A percentile compares a stretch with the other conserved stretches of the same genome.
Evolutionary conservation across 1,140 invertebrate genomes (phyloP).

Genomic region (Hyles vespertilio): DNA sequence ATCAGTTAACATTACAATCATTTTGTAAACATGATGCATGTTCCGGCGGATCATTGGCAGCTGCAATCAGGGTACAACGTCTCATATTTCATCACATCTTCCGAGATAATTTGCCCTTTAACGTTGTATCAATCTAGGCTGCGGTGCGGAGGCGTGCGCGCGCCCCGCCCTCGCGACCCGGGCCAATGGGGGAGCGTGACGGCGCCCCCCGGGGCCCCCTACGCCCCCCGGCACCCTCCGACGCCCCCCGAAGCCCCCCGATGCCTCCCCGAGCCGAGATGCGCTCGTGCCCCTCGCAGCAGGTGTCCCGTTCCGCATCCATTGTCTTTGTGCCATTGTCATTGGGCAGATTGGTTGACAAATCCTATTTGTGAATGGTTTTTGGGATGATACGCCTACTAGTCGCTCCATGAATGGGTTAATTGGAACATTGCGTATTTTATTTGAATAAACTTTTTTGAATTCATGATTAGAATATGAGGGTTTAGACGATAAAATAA

Average conservation of each 20-base stretch:
- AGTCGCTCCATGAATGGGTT: too few relatives aligned
- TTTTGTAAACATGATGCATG: too few relatives aligned
- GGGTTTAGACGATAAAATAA: too few relatives aligned
- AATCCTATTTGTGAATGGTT: too few relatives aligned
- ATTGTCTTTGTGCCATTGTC: slow-evolving; percentile 20
- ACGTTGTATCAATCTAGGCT: slow-evolving; percentile 25
- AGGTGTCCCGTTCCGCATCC: slow-evolving; percentile 11
- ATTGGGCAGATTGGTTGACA: not conserved
- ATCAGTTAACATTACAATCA: too few relatives aligned
- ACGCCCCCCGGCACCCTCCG: slow-evolving; percentile 12
- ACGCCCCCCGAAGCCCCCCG: slow-evolving; percentile 1
- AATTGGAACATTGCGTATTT: too few relatives aligned
- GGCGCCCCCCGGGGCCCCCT: not conserved
- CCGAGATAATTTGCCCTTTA: slow-evolving; percentile 17
- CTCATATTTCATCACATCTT: slow-evolving; percentile 18
- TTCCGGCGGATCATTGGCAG: too few relatives aligned
- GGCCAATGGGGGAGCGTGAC: slow-evolving; percentile 23
- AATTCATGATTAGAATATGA: too few relatives aligned
- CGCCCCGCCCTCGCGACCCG: slow-evolving; percentile 16
- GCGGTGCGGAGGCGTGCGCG: slow-evolving; percentile 22
- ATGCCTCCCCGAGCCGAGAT: not conserved
- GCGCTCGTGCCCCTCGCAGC: too few relatives aligned
- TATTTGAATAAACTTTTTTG: too few relatives aligned
- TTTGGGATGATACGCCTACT: too few relatives aligned
- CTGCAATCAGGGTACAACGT: too few relatives aligned